Base-by-base conservation (phyloP, 2,797 vertebrate species). In the Macropodus opercularis region DNA sequence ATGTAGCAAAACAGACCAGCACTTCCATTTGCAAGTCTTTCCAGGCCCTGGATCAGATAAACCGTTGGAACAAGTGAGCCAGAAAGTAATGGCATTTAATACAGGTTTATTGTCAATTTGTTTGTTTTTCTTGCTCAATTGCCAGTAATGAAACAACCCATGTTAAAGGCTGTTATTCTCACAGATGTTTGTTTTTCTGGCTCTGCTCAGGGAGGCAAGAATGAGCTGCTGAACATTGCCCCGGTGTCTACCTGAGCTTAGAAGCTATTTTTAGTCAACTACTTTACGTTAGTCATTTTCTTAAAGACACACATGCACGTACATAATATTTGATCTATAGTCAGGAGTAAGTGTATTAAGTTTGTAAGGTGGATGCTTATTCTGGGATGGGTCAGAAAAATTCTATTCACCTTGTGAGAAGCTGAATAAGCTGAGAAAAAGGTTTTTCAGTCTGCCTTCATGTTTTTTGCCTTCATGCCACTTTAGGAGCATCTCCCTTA, bases 161-260 rank as follows among this genome's bases (percentile, higher is more conserved):
- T 66, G 60, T 52, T 70, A 48, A 48, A 22, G 12, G 42, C 27
- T 39, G 59, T 53, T 72, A 43, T 79, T 75, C 83, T 71, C 63
- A 43, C 80, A 87, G 77, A 77, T 81, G 75, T 80, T 83, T 83
- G 73, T 85, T 76, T 86, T 85, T 83, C 77, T 68, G 57, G 36
- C 23, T 49, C 48, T 29, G n/a, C 10, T 41, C 63, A 59, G 3
- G 47, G 54, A 13, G 58, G 63, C 2, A 19, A 52, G 22, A 60
- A 32, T 6, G 12, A 77, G 41, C 48, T 23, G 8, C 48, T 81
- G 68, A 62, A 69, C 3, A 8, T 15, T 27, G 24, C 23, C n/a
- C 14, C 11, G 8, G 22, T 36, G 15, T 6, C 34, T 79, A 79
- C 81, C 77, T 76, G 62, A 68, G 70, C 65, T 50, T 8, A 8